Percentiles rank a stretch among this genome's conserved stretches.
These are phyloP conservation scores for Paradoxurus hermaphroditus DNA, from an alignment of 2,113 vertebrate species.

Conservation along the genomic window DNA sequence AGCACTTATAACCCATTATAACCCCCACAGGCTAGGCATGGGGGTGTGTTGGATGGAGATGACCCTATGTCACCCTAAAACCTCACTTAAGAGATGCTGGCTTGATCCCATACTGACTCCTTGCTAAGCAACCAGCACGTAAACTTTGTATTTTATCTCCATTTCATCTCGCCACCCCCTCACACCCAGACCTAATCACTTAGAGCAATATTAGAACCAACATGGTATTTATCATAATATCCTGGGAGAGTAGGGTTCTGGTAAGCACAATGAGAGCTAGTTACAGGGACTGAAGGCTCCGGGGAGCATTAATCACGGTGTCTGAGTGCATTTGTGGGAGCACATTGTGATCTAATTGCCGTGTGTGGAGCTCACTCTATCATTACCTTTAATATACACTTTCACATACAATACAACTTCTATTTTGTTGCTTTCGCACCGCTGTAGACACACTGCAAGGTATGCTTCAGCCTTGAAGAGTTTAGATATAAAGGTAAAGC, in stretches of 20 bases:
- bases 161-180: conserved; percentile 13
- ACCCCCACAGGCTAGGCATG: neutral
- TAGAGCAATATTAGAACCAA: neutral
- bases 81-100: neutral
- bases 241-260: neutral
- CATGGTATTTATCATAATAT: conserved; percentile 39
- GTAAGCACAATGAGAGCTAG: conserved; percentile 19
- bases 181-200: conserved; percentile 25
- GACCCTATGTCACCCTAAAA: neutral
- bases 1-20: neutral
- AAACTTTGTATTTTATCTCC: conserved; percentile 19
- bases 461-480: neutral
- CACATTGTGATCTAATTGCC: conserved; percentile 55
- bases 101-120: neutral
- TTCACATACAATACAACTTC: conserved; percentile 36
- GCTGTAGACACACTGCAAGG: conserved; percentile 14
- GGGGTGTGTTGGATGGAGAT: neutral
- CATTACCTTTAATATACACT: conserved; percentile 60
- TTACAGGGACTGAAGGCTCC: neutral
- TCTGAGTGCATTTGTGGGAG: conserved; percentile 46
- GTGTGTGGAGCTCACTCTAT: neutral
- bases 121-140: neutral
- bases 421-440: neutral
- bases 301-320: conserved; percentile 1
- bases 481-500: conserved; percentile 33